Evolutionary conservation across 2,888 invertebrate species (phyloP), one percentile per base, ranked within the genome.

Genomic region (Hoplodrina ambigua): DNA sequence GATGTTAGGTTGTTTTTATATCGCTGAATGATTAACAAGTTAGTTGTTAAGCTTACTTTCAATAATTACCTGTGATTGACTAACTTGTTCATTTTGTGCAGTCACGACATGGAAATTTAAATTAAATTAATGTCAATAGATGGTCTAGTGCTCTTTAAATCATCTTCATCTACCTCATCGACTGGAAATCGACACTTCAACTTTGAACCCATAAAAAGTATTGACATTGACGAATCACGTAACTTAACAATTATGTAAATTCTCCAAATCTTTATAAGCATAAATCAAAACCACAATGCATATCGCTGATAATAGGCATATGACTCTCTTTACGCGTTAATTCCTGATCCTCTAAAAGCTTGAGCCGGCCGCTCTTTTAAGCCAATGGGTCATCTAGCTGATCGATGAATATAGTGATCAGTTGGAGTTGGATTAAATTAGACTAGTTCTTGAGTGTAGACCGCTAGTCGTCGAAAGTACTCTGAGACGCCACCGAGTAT

Each of bases 11-110:
- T 65, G 25, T 25, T 65, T 50, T 64, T 58, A 58, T 52, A 58
- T 46, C 15, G 15, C 20, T 20, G 4, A 50, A 11, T 61, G 37
- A 63, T 64, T 71, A 60, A 77, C 37, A 46, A 58, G 44, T 25
- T 25, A 25, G 25, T 25, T 25, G 5, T n/a, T 37, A 37, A 8
- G 8, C 8, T 37, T 37, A 8, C 37, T 37, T 49, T 46, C 13
- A 25, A 44, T 50, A 49, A 50, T 50, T 59, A 25, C 25, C 6
- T 46, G 46, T 37, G 19, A 54, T 54, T 73, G 25, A 50, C 41
- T n/a, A 13, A 63, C 33, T 20, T 55, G n/a, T n/a, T 37, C 19
- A 46, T 8, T 59, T 33, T 44, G 2, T 41, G 11, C 10, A 58
- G 10, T 1, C 7, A 41, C 10, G 17, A 37, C 13, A 41, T 54